Base-by-base conservation (phyloP, 2,113 vertebrate genomes). In the Sander lucioperca region DNA sequence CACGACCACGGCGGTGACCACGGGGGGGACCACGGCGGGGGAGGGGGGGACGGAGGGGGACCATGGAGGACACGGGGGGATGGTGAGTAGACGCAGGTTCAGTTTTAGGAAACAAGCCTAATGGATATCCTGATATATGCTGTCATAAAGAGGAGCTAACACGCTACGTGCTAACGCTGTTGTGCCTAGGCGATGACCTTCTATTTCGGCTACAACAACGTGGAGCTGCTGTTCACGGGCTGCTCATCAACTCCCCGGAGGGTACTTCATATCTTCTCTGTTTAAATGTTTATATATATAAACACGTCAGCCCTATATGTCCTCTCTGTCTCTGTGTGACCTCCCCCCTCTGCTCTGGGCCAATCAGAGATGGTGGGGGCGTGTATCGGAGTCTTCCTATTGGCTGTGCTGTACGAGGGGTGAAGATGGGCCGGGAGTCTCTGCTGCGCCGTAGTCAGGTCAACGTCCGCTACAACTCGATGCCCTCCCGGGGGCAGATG, bases 381-480 rank as follows among this genome's bases (percentile, higher is more conserved):
- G 6, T 99, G 98, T 56, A 94, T 99, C 8, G 97, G 96, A 0
- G 96, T 99, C 36, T 99, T 99, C 94, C 93, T 99, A 85, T 87
- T 99, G 92, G 98, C 98, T 16, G 88, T 97, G 87, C 95, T 99
- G 79, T 99, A 99, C 25, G 98, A 99, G 91, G 98, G 98, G 10
- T 99, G 84, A 99, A 99, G 95, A 98, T 99, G 14, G 96, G 97
- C 14, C 96, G 98, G 0, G 98, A 99, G 86, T 86, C 94, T 71
- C 93, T 99, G 84, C 95, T 99, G 61, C 95, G 98, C 0, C 97
- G 97, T 87, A 99, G 97, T 62, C 98, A 99, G 85, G 97, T 99
- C 91, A 99, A 97, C 91, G 98, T 99, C 71, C 97, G 98, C 77
- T 99, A 99, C 90, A 99, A 99, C 94, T 99, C 97, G 84, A 99